Base-by-base conservation (phyloP, 2,797 vertebrate species). In the Oreochromis grahami region DNA sequence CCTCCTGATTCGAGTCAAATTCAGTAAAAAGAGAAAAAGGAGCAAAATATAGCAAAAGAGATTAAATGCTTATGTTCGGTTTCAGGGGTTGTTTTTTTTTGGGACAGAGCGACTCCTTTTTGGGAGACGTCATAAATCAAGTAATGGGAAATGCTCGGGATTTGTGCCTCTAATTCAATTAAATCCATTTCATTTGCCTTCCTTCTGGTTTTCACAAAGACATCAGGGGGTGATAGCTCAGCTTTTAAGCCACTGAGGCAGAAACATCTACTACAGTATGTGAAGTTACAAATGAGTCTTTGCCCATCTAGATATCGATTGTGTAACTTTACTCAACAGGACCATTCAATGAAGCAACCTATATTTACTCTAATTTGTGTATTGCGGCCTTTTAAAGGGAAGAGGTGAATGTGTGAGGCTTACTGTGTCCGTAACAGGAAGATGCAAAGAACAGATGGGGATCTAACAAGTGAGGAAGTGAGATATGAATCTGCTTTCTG, bases 401-500 rank as follows among this genome's bases (percentile, higher is more conserved):
- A 24, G 11, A 58, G 19, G 51, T 14, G 12, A 41, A 17, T 24
- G 41, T 74, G 53, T 63, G 15, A 2, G 3, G 36, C 56, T 78
- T 15, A 24, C 38, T 2, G n/a, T 3, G 14, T 80, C n/a, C 53
- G 13, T 15, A 84, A 88, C 84, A 91, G 84, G 88, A 91, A 90
- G 76, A 83, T 17, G 63, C 5, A 55, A 26, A 79, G 32, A 77
- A 29, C 26, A 76, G 26, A 90, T 41, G 21, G 13, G 7, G 56
- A 86, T 80, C 15, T 56, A 15, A 43, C 26, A 19, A 24, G 72
- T 43, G 78, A 87, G 91, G 91, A 93, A 94, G 90, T 93, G 56
- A 89, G 89, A 93, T 85, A 84, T 21, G 51, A 13, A 90, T 91
- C 88, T 63, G 29, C 55, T 52, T 79, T 87, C 78, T 81, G 48